Base-by-base conservation (phyloP, 1,140 invertebrate genomes). In the Diuraphis noxia region DNA sequence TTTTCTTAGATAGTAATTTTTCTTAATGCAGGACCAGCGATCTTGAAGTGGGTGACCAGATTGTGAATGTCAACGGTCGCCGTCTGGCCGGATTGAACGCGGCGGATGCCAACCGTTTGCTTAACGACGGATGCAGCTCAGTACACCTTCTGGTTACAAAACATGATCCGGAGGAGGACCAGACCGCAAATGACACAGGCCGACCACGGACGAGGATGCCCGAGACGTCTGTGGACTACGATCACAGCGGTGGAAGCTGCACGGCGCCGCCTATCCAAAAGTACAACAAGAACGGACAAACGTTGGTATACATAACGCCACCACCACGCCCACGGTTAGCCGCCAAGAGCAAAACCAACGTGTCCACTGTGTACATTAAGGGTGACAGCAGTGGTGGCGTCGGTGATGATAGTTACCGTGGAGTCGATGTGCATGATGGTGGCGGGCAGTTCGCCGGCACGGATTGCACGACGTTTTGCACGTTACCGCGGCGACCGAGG, bases 41-140 rank as follows among this genome's bases (percentile, higher is more conserved):
- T 13, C 93, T 98, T 88, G 95, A 95, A 91, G 95, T 97, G 90
- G 97, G 97, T 3, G 97, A 98, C 94, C 97, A 98, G 94, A 95
- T 98, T 36, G 94, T 98, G 17, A 97, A 97, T 93, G 96, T 98
- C 1, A 98, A 98, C 93, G 97, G 97, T 0, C 95, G 95, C 92
- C 94, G 96, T 93, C 94, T 98, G 91, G 95, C 96, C 43, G 96
- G 97, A 30, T 93, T 97, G 34, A 96, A 95, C 23, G 96, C 97
- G 94, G 94, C 96, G 4, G 97, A 97, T 94, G 97, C 97, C 4
- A 95, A 96, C 92, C 95, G 96, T 93, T 95, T 96, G 63, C 94
- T 98, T 23, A 95, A 95, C 56, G 95, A 95, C 41, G 94, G 95
- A 1, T 95, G 96, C 30, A 95, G 95, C 30, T 95, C 97, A 92